phyloP scores from a whole-genome alignment of 2,888 invertebrate genomes.

The Lumbricus terrestris region DNA sequence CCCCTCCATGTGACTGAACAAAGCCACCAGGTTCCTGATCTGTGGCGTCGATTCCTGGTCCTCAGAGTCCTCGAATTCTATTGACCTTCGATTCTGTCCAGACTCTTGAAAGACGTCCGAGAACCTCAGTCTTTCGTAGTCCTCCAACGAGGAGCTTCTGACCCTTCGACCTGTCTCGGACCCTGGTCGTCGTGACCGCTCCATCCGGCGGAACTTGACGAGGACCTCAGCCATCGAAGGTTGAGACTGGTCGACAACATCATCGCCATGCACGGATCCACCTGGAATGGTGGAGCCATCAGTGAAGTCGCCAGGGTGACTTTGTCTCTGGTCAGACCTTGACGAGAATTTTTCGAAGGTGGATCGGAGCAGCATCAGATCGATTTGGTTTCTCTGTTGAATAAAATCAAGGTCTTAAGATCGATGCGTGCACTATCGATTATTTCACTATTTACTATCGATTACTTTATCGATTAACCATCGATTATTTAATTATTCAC shows the following conservation, averaged over 20 bases:
- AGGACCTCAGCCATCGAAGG: background rate
- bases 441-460: too few species aligned
- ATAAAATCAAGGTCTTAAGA: background rate
- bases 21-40: background rate
- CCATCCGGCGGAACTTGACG: background rate
- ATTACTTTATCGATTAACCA: too few species aligned
- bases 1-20: slow-evolving; percentile 9
- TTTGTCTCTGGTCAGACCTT: background rate
- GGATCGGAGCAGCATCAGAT: background rate
- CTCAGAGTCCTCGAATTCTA: background rate
- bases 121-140: background rate
- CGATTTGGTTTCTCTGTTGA: background rate
- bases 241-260: background rate
- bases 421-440: background rate
- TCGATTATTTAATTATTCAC: too few species aligned
- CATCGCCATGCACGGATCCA: background rate
- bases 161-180: background rate
- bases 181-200: background rate
- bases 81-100: background rate
- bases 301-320: background rate
- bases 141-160: background rate
- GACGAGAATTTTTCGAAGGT: background rate
- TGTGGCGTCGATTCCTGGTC: background rate
- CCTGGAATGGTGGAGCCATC: background rate
- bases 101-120: background rate